These are phyloP conservation scores for Podarcis muralis DNA, from an alignment of 2,113 vertebrate genomes.

Conservation along the genomic window DNA sequence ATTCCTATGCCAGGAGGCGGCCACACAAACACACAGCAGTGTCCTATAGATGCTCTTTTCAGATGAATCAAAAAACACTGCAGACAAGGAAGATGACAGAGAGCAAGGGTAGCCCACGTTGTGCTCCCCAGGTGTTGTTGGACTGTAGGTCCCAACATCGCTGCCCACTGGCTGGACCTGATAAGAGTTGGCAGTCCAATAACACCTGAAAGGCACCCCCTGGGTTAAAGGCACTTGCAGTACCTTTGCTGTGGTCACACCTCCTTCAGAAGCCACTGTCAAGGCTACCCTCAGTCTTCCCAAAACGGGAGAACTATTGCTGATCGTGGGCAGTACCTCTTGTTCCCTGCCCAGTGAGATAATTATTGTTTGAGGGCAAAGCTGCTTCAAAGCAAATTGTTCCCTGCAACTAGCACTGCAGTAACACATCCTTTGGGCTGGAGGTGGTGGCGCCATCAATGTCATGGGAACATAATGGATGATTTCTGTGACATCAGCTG, in stretches of 20 bases:
- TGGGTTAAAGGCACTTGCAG: too few relatives aligned
- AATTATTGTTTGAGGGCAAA: background rate
- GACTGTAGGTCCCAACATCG: too few relatives aligned
- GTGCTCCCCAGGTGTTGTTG: too few relatives aligned
- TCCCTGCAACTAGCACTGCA: background rate
- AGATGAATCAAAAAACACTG: background rate
- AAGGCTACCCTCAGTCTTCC: background rate
- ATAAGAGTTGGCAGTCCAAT: too few relatives aligned
- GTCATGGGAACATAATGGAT: background rate
- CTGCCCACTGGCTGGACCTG: too few relatives aligned
- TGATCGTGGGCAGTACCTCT: background rate
- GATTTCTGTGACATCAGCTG: background rate
- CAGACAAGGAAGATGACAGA: background rate
- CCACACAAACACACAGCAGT: background rate
- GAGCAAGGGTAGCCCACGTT: too few relatives aligned
- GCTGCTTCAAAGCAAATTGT: background rate
- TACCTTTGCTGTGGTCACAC: background rate
- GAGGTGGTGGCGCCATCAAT: too few relatives aligned
- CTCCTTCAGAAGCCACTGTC: background rate
- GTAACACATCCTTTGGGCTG: too few relatives aligned
- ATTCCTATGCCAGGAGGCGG: background rate
- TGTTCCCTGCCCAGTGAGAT: background rate
- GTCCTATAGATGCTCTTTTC: background rate
- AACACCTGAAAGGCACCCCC: too few relatives aligned
- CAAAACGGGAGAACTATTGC: background rate